phyloP scores from a whole-genome alignment of 1,140 invertebrate species.

The Nephotettix cincticeps region DNA sequence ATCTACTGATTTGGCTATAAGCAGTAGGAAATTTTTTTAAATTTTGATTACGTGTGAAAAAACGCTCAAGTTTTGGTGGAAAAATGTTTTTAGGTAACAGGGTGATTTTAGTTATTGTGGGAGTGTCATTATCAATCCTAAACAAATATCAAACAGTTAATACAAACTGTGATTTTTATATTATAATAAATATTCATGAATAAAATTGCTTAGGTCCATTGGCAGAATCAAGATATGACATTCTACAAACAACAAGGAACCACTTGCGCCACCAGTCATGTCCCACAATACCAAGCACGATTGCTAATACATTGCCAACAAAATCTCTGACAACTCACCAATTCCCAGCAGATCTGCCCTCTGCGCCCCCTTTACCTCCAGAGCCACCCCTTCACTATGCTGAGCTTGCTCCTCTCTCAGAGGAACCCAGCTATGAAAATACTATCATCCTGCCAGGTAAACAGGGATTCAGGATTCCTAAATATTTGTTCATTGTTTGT shows the following conservation, averaged over 20 bases:
- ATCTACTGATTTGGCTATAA: no score
- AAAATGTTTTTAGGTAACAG: no score
- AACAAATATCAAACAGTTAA: no score
- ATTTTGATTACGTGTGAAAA: no score
- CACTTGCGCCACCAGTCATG: constrained; percentile 40
- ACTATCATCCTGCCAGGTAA: constrained; percentile 58
- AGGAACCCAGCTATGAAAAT: constrained; percentile 60
- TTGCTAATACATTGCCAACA: constrained; percentile 34
- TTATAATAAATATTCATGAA: no score
- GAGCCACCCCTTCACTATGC: constrained; percentile 41
- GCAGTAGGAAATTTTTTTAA: no score
- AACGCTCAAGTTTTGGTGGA: no score
- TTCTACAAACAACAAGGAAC: constrained; percentile 45
- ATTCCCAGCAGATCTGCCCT: constrained; percentile 43
- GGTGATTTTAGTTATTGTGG: no score
- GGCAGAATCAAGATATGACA: constrained; percentile 46
- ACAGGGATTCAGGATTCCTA: not conserved
- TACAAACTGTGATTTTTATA: no score
- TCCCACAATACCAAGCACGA: constrained; percentile 31
- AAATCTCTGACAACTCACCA: constrained; percentile 40
- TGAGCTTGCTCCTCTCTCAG: constrained; percentile 47
- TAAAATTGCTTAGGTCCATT: not conserved
- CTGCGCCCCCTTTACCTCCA: constrained; percentile 41
- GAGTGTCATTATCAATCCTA: no score
- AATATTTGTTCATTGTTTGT: not conserved